Conservation (phyloP, 2,113 vertebrate genomes). For the Neopipo cinnamomea region DNA sequence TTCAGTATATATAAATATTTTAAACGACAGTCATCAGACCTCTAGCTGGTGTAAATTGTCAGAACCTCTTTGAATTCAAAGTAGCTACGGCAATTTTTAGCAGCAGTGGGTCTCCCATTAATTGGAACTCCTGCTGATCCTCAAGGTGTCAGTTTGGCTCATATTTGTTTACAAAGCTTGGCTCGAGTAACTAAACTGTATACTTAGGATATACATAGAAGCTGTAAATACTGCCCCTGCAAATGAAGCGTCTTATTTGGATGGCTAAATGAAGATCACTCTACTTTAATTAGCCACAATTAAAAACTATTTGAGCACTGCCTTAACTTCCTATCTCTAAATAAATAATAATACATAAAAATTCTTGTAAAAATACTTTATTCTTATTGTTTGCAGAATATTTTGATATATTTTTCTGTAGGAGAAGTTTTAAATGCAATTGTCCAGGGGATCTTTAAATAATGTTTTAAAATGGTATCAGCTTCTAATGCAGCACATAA, state of each 20-base stretch:
- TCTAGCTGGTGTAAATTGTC: constrained; percentile 26
- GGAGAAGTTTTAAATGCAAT: not conserved
- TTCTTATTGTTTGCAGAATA: not conserved
- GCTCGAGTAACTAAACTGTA: not conserved
- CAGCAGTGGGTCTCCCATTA: constrained; percentile 53
- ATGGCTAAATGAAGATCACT: not conserved
- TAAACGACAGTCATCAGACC: constrained; percentile 9
- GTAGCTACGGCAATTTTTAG: constrained; percentile 23
- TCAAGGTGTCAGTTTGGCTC: constrained; percentile 56
- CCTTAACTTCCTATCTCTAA: not conserved
- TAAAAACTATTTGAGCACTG: not conserved
- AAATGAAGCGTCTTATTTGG: constrained; percentile 3
- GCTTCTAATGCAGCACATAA: not conserved
- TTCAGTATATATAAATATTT: constrained; percentile 52
- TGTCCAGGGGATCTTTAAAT: not conserved
- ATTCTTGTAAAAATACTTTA: not conserved
- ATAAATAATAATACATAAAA: not conserved
- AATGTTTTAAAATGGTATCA: not conserved
- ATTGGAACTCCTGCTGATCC: constrained; percentile 49
- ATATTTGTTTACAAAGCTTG: constrained; percentile 42
- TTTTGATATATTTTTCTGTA: not conserved
- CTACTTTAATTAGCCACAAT: not conserved
- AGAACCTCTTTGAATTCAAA: constrained; percentile 48
- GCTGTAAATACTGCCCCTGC: not conserved
- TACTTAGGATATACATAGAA: not conserved